Evolutionary conservation across 2,888 invertebrate species (phyloP).

Genomic region (Teinopalpus imperialis): DNA sequence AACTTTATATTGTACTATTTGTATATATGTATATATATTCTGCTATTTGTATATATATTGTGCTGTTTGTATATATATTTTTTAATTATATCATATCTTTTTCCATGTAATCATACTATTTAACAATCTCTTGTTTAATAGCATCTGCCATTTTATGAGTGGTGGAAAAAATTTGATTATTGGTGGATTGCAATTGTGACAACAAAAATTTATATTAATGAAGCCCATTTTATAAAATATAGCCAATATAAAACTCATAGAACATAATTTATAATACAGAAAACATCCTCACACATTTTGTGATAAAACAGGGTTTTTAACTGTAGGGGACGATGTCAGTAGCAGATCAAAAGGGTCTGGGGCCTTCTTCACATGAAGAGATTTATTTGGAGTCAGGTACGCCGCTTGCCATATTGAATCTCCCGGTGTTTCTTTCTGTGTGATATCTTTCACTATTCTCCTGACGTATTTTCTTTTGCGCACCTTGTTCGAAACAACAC

Average conservation of each 20-base stretch:
- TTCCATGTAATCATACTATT: too few species aligned
- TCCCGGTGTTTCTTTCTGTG: conserved; percentile 17
- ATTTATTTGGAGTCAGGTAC: conserved; percentile 69
- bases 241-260: neutral
- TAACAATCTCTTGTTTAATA: too few species aligned
- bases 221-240: neutral
- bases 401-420: conserved; percentile 45
- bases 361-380: conserved; percentile 63
- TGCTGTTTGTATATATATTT: too few species aligned
- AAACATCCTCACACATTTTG: conserved; percentile 8
- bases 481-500: conserved; percentile 50
- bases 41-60: too few species aligned
- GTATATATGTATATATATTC: too few species aligned
- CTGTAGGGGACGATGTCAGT: conserved; percentile 49
- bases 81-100: too few species aligned
- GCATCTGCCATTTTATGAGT: too few species aligned
- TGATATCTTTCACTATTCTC: conserved; percentile 55
- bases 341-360: conserved; percentile 67
- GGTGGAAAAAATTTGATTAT: too few species aligned
- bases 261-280: neutral
- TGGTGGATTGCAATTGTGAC: too few species aligned
- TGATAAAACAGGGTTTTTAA: conserved; percentile 13
- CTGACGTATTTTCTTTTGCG: conserved; percentile 71
- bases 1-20: too few species aligned
- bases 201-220: neutral